phyloP scores from a whole-genome alignment of 23 tunicate species.

The Ascidia mentula region DNA sequence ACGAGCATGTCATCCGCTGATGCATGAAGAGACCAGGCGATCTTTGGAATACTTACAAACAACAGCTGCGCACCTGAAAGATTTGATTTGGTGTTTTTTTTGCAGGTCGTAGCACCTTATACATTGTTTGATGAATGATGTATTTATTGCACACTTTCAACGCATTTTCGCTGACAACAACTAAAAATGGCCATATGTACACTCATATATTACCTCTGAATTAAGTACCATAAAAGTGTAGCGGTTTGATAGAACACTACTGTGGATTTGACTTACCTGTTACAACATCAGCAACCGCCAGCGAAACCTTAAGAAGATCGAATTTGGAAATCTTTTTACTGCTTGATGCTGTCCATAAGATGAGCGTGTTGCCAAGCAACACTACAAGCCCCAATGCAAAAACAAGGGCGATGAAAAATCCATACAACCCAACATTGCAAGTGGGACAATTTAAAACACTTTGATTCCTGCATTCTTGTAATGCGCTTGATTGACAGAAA shows the following conservation, averaged over 20 bases:
- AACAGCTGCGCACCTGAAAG: slow-evolving; percentile 12
- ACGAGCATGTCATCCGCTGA: not conserved
- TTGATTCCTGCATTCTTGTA: not conserved
- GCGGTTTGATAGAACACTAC: no score
- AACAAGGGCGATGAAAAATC: not conserved
- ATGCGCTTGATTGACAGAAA: not conserved
- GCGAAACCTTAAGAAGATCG: slow-evolving; percentile 12
- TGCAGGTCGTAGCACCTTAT: no score
- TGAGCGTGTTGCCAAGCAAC: not conserved
- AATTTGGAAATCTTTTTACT: not conserved
- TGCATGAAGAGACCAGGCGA: not conserved
- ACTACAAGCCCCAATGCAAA: not conserved
- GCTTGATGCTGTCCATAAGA: not conserved
- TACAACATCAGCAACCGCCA: slow-evolving; percentile 14
- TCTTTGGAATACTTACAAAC: not conserved
- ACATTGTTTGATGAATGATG: no score
- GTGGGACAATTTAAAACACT: not conserved
- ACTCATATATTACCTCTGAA: no score
- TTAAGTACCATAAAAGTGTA: no score
- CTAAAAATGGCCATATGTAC: no score
- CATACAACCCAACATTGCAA: not conserved
- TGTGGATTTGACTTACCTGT: not conserved
- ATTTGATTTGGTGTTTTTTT: no score
- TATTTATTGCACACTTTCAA: no score
- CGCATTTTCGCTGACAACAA: no score